These are phyloP conservation scores for Cryptotis parvus DNA, from an alignment of 2,113 vertebrate species.

Conservation along the genomic window DNA sequence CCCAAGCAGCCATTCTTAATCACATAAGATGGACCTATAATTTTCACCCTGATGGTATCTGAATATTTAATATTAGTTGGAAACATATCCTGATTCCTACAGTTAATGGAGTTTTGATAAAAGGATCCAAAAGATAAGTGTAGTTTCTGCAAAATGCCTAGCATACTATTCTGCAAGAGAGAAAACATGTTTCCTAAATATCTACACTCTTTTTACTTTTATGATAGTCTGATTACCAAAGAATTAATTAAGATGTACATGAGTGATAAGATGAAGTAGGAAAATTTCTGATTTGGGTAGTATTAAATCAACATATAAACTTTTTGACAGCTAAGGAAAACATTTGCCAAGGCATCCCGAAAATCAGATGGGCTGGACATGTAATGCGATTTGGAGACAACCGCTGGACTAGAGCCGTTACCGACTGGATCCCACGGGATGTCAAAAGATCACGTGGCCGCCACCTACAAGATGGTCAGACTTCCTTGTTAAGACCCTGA, in stretches of 20 bases:
- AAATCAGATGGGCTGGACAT: too few species aligned
- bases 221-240: slow-evolving; percentile 61
- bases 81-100: slow-evolving; percentile 53
- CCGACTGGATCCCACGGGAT: too few species aligned
- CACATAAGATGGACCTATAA: neutral
- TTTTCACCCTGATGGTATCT: slow-evolving; percentile 63
- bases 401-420: too few species aligned
- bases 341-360: too few species aligned
- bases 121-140: slow-evolving; percentile 47
- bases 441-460: too few species aligned
- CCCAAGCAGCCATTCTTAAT: neutral
- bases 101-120: slow-evolving; percentile 60
- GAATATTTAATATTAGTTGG: slow-evolving; percentile 54
- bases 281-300: slow-evolving; percentile 50
- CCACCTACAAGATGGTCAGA: too few species aligned
- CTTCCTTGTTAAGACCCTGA: too few species aligned
- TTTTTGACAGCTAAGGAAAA: slow-evolving; percentile 62
- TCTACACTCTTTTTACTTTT: slow-evolving; percentile 61
- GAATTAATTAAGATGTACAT: slow-evolving; percentile 72
- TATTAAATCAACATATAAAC: slow-evolving; percentile 59
- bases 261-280: slow-evolving; percentile 48
- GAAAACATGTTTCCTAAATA: slow-evolving; percentile 50
- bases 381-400: too few species aligned
- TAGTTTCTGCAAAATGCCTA: slow-evolving; percentile 57
- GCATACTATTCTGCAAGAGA: slow-evolving; percentile 26